Evolutionary conservation across 2,888 invertebrate species (phyloP), one percentile per base, ranked within the genome.

Genomic region (Spialia ferax): DNA sequence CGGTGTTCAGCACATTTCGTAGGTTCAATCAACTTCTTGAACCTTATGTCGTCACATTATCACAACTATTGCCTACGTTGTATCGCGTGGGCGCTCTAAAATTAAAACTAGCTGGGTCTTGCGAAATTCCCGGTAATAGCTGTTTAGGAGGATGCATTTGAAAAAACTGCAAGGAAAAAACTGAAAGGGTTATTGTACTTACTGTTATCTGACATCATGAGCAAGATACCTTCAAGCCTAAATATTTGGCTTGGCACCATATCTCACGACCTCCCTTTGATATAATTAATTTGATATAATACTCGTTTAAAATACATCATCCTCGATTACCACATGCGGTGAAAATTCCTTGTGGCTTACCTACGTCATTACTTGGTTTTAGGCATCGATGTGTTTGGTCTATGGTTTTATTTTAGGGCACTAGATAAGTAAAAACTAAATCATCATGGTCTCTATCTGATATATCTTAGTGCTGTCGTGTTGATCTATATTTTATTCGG

Each of bases 151-250:
- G 13, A 13, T 22, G 48, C 20, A 20, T 54, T 66, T 45, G 45
- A 55, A 1, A 35, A n/a, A 13, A 48, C 35, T 32, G 15, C 23
- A 56, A 45, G 52, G 42, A 66, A 63, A 18, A 65, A 50, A 68
- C 15, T 54, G 69, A n/a, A n/a, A n/a, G n/a, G n/a, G n/a, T n/a
- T n/a, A n/a, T n/a, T n/a, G n/a, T 60, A 62, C 35, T 70, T 68
- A 68, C 75, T 72, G 74, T 75, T 75, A 76, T 74, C 38, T 42
- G 67, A 57, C 56, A 70, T 68, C 71, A 71, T 55, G 62, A 69
- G 70, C 78, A 75, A 80, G 75, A 77, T 73, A 77, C 77, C 66
- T 69, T 69, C 64, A 68, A 72, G 71, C 74, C 75, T 59, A 45
- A 56, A 54, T 64, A 64, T 50, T 35, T 61, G 65, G 68, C 20